phyloP scores from a whole-genome alignment of 2,888 invertebrate genomes.

The Drosophila setosimentum region DNA sequence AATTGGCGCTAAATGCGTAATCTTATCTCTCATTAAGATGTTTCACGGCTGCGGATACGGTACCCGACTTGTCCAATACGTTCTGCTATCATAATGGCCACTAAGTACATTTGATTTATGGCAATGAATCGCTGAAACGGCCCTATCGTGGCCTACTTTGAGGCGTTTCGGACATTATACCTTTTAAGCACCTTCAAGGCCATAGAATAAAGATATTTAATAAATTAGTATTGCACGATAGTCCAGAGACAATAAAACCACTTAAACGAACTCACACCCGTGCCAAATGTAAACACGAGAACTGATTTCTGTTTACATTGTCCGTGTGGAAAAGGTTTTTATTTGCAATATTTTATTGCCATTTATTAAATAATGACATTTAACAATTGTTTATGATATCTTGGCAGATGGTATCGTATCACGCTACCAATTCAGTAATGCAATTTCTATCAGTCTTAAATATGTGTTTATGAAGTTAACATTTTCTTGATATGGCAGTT shows the following conservation, averaged over 20 bases:
- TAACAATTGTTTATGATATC: neutral
- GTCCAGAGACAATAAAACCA: neutral
- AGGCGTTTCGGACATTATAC: slow-evolving; percentile 19
- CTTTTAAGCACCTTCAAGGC: neutral
- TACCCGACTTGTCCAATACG: slow-evolving; percentile 41
- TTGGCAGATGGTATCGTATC: neutral
- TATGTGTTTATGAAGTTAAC: neutral
- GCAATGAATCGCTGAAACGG: neutral
- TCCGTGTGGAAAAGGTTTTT: neutral
- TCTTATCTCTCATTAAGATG: slow-evolving; percentile 50
- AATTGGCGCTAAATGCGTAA: slow-evolving; percentile 24
- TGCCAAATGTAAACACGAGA: neutral
- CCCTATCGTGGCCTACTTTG: slow-evolving; percentile 47
- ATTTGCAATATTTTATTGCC: neutral
- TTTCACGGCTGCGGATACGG: slow-evolving; percentile 26
- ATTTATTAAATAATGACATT: neutral
- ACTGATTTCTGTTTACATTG: neutral
- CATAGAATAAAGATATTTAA: neutral
- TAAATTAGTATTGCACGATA: neutral
- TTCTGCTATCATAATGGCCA: slow-evolving; percentile 34
- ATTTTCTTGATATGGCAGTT: neutral
- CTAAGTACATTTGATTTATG: slow-evolving; percentile 48
- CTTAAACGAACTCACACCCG: neutral
- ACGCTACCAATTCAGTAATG: neutral
- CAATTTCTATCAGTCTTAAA: neutral